These are phyloP conservation scores for Hydrophis major DNA, from an alignment of 2,797 vertebrate genomes.

Conservation along the genomic window DNA sequence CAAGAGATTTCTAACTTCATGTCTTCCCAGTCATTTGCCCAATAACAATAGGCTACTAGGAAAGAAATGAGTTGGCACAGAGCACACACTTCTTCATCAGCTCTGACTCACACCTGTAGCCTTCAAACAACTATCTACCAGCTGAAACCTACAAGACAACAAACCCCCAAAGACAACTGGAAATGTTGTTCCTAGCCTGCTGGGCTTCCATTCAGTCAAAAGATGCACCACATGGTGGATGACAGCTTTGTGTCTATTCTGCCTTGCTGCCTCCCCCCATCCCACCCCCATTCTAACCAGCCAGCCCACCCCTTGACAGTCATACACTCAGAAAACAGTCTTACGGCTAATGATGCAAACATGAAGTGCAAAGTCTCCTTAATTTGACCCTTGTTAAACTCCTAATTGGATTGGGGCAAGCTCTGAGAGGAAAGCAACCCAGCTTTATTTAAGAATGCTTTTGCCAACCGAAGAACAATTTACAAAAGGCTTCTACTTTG, in stretches of 20 bases:
- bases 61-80: conserved; percentile 55
- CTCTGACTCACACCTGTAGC: conserved; percentile 80
- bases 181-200: conserved; percentile 71
- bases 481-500: conserved; percentile 70
- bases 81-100: conserved; percentile 53
- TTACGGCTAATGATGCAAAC: conserved; percentile 79
- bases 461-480: conserved; percentile 73
- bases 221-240: conserved; percentile 68
- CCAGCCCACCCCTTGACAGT: conserved; percentile 52
- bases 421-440: conserved; percentile 76
- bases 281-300: conserved; percentile 43
- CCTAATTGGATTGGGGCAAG: conserved; percentile 91
- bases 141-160: conserved; percentile 69
- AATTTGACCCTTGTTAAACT: conserved; percentile 92
- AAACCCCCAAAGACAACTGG: conserved; percentile 69
- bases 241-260: conserved; percentile 73
- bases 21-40: conserved; percentile 72
- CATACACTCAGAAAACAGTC: conserved; percentile 72
- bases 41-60: conserved; percentile 67
- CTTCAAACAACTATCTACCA: conserved; percentile 64
- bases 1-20: conserved; percentile 75
- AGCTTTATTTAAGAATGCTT: conserved; percentile 79
- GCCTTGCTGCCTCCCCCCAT: conserved; percentile 60
- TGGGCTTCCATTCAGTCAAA: conserved; percentile 69
- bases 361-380: conserved; percentile 87